Conservation (phyloP, 2,888 invertebrate species). For the Coleophora deauratella region DNA sequence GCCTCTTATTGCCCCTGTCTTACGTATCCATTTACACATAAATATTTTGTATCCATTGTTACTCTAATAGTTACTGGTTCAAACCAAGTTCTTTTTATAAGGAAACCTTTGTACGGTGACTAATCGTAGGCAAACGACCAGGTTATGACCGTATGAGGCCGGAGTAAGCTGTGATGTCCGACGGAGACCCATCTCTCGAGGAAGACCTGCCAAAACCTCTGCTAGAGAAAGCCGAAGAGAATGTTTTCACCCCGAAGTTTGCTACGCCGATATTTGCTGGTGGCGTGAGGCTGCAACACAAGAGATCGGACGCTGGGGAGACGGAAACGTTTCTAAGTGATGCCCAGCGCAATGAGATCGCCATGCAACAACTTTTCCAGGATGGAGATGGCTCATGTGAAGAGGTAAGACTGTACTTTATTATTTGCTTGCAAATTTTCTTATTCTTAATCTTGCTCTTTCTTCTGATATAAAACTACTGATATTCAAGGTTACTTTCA, state of each 20-base stretch:
- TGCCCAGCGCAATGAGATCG: conserved; percentile 60
- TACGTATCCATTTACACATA: background rate
- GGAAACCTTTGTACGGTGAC: too few species aligned
- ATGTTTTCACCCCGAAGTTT: conserved; percentile 66
- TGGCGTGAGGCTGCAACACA: conserved; percentile 53
- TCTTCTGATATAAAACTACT: too few species aligned
- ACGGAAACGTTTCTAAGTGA: conserved; percentile 57
- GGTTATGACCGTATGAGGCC: conserved; percentile 5
- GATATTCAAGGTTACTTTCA: too few species aligned
- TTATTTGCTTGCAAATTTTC: too few species aligned
- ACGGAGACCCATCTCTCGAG: conserved; percentile 69
- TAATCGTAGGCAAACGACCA: too few species aligned
- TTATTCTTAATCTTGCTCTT: too few species aligned
- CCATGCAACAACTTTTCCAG: conserved; percentile 56
- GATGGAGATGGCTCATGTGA: conserved; percentile 53
- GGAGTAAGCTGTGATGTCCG: conserved; percentile 54
- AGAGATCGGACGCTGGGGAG: conserved; percentile 48
- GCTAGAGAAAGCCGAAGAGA: conserved; percentile 49
- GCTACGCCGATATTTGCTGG: conserved; percentile 58
- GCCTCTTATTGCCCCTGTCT: too few species aligned
- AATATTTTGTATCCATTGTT: too few species aligned
- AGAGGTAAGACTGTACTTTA: conserved; percentile 33
- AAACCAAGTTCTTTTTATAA: too few species aligned
- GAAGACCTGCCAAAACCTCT: conserved; percentile 62
- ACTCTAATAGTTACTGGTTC: too few species aligned